A percentile compares a stretch with the other conserved stretches of the same genome.
Conservation (phyloP, 1,140 invertebrate genomes). For the Lepidurus apus region DNA sequence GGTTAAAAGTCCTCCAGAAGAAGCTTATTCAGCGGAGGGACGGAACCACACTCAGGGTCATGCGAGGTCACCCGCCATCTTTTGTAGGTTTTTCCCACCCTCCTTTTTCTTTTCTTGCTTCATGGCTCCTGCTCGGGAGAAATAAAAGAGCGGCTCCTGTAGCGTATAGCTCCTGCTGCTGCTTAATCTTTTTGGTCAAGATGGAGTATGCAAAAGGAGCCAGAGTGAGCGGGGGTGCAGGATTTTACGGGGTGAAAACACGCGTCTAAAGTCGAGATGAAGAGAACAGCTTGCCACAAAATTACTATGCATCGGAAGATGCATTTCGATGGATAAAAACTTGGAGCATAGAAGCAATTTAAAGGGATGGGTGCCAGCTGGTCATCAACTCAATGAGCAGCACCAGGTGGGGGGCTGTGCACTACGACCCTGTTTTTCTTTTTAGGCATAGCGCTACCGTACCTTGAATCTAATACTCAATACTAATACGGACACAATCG, state of each 20-base stretch:
- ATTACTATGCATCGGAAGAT: not conserved
- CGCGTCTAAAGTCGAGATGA: not conserved
- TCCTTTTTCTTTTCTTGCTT: not conserved
- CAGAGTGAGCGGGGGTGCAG: not conserved
- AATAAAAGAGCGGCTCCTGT: not conserved
- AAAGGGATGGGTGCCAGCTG: conserved; percentile 12
- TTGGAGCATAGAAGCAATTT: not conserved
- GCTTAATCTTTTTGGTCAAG: not conserved
- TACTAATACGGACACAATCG: conserved; percentile 16
- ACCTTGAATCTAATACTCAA: not conserved
- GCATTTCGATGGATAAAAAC: not conserved
- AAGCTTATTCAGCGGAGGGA: not conserved
- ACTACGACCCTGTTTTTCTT: not conserved
- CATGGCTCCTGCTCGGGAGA: not conserved
- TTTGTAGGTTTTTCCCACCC: not conserved
- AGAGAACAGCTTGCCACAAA: not conserved
- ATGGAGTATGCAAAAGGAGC: not conserved
- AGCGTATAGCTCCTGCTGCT: not conserved
- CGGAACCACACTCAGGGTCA: not conserved
- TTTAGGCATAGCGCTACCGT: not conserved
- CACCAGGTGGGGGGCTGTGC: not conserved
- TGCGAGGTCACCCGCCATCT: not conserved
- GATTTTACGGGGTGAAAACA: conserved; percentile 1
- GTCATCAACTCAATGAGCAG: not conserved
- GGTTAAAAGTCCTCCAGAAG: not conserved